These are phyloP conservation scores for Moxostoma hubbsi DNA, from an alignment of 2,797 vertebrate species.

Conservation along the genomic window DNA sequence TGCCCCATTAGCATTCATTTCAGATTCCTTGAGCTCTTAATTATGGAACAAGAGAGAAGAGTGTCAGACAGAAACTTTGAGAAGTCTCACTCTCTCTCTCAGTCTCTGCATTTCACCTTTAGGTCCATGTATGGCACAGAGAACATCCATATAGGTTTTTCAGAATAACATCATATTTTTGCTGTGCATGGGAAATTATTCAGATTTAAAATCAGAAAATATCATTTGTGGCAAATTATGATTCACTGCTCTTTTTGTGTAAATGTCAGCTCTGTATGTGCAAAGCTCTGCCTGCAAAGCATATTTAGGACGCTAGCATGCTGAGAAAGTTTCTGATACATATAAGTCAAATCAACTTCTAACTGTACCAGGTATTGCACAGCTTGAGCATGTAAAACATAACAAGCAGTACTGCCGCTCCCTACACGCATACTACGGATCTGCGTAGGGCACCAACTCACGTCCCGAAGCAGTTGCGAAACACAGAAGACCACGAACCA, in stretches of 20 bases:
- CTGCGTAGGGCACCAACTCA: no score
- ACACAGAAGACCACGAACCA: no score
- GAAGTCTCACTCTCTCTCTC: slow-evolving; percentile 56
- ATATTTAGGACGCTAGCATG: not conserved
- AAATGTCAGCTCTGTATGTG: not conserved
- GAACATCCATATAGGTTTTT: not conserved
- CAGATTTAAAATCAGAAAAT: slow-evolving; percentile 2
- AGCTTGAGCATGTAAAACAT: not conserved
- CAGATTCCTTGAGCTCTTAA: slow-evolving; percentile 88
- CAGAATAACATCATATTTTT: not conserved
- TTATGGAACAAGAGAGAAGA: slow-evolving; percentile 80
- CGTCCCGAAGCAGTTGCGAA: no score
- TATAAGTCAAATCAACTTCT: not conserved
- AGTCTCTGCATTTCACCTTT: slow-evolving; percentile 30
- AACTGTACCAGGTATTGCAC: not conserved
- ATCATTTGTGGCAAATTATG: slow-evolving; percentile 13
- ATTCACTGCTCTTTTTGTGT: slow-evolving; percentile 20
- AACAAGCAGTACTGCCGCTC: not conserved
- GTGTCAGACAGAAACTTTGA: slow-evolving; percentile 80
- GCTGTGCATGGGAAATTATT: slow-evolving; percentile 9
- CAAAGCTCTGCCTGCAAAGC: not conserved
- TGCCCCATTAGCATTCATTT: slow-evolving; percentile 88
- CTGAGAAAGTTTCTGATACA: not conserved
- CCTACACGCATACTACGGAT: no score
- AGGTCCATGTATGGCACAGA: slow-evolving; percentile 24